Conservation (phyloP, 2,888 invertebrate genomes). For the Machimus atricapillus region DNA sequence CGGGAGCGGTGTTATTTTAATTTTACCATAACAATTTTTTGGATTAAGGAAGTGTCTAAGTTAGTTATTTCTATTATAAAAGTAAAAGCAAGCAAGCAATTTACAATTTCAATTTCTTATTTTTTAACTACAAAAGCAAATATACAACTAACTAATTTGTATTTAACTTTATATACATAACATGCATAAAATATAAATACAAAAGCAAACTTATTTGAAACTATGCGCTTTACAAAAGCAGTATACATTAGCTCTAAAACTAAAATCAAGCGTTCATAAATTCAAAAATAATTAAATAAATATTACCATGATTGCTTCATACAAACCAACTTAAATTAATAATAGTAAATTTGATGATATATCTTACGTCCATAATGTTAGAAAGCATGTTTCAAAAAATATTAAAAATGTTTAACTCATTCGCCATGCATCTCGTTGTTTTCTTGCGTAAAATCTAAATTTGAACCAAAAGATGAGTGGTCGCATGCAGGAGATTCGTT, state of each 20-base stretch:
- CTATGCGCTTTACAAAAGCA: background rate
- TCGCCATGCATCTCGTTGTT: background rate
- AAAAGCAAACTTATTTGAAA: background rate
- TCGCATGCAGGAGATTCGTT: background rate
- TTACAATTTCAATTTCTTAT: no score
- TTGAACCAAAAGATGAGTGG: background rate
- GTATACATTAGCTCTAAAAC: background rate
- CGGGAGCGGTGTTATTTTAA: no score
- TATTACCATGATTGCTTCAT: background rate
- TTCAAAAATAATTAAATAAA: background rate
- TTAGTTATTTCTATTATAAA: no score
- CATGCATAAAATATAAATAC: background rate
- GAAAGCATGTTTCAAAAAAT: no score
- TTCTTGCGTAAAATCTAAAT: background rate
- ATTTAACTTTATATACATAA: background rate
- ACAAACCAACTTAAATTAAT: background rate
- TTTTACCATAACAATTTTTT: no score
- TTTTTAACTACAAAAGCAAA: background rate
- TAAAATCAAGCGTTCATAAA: no score
- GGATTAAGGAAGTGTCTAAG: no score
- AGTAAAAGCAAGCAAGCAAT: no score
- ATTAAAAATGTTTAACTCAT: background rate
- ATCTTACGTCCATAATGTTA: no score
- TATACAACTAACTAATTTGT: background rate
- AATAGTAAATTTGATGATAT: background rate